Percentiles rank a stretch among this genome's conserved stretches.
Conservation (phyloP, 2,797 vertebrate genomes). For the Cynopterus sphinx region DNA sequence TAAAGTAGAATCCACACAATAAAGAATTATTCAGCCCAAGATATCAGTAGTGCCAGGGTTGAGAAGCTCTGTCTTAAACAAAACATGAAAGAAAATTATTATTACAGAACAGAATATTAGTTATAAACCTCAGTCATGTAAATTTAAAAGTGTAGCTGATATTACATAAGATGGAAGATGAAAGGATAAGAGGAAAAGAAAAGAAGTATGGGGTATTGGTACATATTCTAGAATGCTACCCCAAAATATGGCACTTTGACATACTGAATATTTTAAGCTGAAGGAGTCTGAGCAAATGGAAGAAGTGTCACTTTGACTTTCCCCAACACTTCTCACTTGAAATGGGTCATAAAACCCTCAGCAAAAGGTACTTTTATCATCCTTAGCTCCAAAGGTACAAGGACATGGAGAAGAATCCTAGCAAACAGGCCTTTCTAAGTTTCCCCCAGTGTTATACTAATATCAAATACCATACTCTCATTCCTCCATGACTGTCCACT, state of each 20-base stretch:
- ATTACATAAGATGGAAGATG: too few relatives aligned
- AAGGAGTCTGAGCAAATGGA: too few relatives aligned
- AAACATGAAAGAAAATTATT: not conserved
- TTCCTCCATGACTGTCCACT: not conserved
- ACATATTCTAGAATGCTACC: not conserved
- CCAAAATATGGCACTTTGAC: too few relatives aligned
- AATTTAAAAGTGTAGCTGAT: not conserved
- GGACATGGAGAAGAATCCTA: not conserved
- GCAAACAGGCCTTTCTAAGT: not conserved
- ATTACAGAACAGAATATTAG: not conserved
- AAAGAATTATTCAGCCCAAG: not conserved
- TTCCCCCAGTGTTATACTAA: not conserved
- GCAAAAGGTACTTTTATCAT: not conserved
- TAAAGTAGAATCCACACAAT: not conserved
- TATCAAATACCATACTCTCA: not conserved
- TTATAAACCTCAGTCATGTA: not conserved
- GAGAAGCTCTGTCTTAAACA: not conserved
- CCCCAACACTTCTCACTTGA: too few relatives aligned
- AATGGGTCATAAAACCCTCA: too few relatives aligned
- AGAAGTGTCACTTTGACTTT: too few relatives aligned
- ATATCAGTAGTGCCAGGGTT: not conserved
- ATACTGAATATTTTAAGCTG: too few relatives aligned
- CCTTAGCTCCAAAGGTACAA: not conserved
- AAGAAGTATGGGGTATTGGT: not conserved
- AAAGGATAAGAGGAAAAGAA: not conserved